These are phyloP conservation scores for Colinus virginianus DNA, from an alignment of 2,113 vertebrate genomes.

Conservation along the genomic window DNA sequence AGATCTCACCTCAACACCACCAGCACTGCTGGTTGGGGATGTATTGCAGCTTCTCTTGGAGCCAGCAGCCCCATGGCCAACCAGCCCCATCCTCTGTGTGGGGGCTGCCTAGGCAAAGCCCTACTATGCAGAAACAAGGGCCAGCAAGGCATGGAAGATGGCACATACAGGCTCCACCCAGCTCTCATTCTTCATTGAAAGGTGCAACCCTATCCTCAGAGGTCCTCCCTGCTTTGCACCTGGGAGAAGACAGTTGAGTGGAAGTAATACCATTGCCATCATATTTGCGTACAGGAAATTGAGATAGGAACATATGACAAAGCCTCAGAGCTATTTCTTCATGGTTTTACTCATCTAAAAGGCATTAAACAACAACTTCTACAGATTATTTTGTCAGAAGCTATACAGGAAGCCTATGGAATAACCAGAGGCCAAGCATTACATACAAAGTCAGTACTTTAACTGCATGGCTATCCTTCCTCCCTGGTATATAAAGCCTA, in stretches of 20 bases:
- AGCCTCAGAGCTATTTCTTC: neutral
- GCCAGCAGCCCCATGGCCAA: neutral
- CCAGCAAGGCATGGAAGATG: neutral
- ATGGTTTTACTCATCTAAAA: neutral
- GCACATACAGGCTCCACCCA: neutral
- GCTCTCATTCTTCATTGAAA: neutral
- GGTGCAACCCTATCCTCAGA: neutral
- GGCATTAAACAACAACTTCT: constrained; percentile 1
- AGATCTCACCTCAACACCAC: neutral
- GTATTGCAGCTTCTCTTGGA: neutral
- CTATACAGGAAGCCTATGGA: neutral
- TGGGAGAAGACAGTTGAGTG: neutral
- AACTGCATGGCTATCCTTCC: neutral
- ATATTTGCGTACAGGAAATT: neutral
- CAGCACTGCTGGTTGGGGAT: accelerated
- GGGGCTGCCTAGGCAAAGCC: neutral
- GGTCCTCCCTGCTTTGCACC: neutral
- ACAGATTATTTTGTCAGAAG: neutral
- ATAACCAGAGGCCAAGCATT: constrained; percentile 39
- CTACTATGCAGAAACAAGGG: accelerated
- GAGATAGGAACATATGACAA: neutral
- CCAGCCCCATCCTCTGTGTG: accelerated
- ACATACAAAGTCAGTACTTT: constrained; percentile 7
- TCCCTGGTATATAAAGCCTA: neutral
- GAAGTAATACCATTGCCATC: neutral